Evolutionary conservation across 2,113 vertebrate genomes (phyloP).

Genomic region (Gnathonemus echidnorhynchus): DNA sequence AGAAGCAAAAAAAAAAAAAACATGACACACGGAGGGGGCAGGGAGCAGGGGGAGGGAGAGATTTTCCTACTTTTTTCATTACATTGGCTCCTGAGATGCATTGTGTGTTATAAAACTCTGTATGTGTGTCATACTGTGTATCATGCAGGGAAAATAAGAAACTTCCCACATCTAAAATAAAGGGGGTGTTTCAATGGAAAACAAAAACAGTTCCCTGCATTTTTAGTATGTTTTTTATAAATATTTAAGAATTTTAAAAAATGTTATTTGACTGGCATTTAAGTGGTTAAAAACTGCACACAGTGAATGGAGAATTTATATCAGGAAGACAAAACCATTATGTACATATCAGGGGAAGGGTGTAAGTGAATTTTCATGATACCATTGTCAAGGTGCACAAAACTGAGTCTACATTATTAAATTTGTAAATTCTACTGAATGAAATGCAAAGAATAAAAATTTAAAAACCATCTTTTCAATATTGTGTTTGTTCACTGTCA

Average conservation of each 20-base stretch:
- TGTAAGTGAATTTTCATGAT: not conserved
- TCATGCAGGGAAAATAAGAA: not conserved
- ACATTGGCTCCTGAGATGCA: not conserved
- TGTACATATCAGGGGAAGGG: not conserved
- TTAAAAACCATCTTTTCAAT: not conserved
- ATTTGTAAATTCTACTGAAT: not conserved
- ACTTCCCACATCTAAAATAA: not conserved
- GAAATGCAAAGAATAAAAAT: not conserved
- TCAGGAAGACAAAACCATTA: constrained; percentile 2
- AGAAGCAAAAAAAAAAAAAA: not conserved
- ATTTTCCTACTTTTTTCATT: not conserved
- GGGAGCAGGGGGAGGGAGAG: not conserved
- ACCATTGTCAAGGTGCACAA: not conserved
- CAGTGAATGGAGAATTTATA: not conserved
- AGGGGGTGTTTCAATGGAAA: not conserved
- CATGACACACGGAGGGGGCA: not conserved
- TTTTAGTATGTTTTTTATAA: not conserved
- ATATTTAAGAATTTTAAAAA: not conserved
- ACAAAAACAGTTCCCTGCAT: not conserved
- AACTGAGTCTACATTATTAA: not conserved
- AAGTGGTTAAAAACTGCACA: not conserved
- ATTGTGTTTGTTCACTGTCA: constrained; percentile 9
- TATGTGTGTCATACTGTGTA: not conserved
- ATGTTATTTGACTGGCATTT: not conserved
- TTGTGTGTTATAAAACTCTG: not conserved